phyloP scores from a whole-genome alignment of 2,797 vertebrate species.

The Pachyuromys duprasi region DNA sequence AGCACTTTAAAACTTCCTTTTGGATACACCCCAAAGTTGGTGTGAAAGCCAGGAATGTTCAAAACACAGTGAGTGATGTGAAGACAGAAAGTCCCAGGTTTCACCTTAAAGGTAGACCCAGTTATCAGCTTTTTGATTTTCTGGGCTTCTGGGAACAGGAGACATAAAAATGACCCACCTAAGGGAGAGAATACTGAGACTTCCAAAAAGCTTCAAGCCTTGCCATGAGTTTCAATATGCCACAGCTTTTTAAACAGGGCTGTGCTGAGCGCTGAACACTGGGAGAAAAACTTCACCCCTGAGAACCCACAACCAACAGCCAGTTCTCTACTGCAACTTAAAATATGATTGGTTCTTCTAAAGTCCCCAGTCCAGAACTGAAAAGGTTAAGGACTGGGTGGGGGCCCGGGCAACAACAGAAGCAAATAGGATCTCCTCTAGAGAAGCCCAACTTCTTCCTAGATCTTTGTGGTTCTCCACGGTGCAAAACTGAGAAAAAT shows the following conservation, averaged over 20 bases:
- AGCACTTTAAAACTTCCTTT: not conserved
- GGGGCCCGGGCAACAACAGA: not conserved
- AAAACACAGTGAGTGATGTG: conserved; percentile 20
- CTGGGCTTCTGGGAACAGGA: not conserved
- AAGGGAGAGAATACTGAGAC: not conserved
- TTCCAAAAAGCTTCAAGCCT: not conserved
- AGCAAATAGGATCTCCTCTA: conserved; percentile 9
- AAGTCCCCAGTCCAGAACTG: conserved; percentile 35
- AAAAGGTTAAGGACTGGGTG: not conserved
- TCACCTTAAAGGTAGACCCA: conserved; percentile 34
- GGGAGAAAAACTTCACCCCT: conserved; percentile 14
- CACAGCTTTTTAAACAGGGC: not conserved
- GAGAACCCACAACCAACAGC: conserved; percentile 45
- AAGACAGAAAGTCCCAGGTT: conserved; percentile 8
- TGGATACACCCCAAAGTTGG: not conserved
- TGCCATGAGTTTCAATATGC: not conserved
- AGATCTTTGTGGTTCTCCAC: not conserved
- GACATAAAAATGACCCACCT: conserved; percentile 1
- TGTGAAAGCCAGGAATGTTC: conserved; percentile 46
- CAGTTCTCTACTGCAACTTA: conserved; percentile 22
- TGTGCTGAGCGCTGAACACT: not conserved
- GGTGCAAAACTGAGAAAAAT: conserved; percentile 17
- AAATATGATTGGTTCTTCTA: conserved; percentile 34
- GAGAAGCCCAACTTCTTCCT: conserved; percentile 8
- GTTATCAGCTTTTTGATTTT: conserved; percentile 1